phyloP scores from a whole-genome alignment of 2,113 vertebrate genomes.

The Carlito syrichta region DNA sequence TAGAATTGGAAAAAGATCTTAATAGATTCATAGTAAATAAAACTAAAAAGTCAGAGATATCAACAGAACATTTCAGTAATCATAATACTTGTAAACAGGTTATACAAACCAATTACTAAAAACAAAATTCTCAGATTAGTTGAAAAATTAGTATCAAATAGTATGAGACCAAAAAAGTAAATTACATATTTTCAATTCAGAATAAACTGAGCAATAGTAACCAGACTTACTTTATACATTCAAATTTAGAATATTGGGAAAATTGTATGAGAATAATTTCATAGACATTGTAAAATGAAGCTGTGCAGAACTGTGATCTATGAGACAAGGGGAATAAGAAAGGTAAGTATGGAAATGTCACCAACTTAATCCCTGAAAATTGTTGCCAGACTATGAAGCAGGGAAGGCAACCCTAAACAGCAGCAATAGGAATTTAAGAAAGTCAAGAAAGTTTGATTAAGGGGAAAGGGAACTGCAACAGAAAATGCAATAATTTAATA shows the following conservation, averaged over 20 bases:
- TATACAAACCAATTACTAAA: neutral
- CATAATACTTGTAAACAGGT: neutral
- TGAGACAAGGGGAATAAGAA: neutral
- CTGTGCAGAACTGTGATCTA: neutral
- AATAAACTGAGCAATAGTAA: neutral
- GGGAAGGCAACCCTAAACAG: neutral
- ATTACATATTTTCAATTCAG: neutral
- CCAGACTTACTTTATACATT: neutral
- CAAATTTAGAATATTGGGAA: neutral
- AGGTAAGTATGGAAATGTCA: neutral
- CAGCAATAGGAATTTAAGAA: neutral
- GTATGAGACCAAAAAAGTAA: neutral
- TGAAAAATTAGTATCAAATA: neutral
- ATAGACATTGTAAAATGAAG: neutral
- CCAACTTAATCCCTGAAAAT: neutral
- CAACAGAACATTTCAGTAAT: neutral
- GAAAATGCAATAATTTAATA: constrained; percentile 27
- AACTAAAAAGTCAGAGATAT: neutral
- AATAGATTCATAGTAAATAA: neutral
- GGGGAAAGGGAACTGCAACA: neutral
- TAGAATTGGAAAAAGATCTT: neutral
- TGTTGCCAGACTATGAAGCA: no score
- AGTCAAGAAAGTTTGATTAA: neutral
- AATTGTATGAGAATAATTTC: neutral
- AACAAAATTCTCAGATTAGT: neutral